A percentile compares a stretch with the other conserved stretches of the same genome.
phyloP scores from a whole-genome alignment of 2,888 invertebrate species.

The Eristalinus aeneus region DNA sequence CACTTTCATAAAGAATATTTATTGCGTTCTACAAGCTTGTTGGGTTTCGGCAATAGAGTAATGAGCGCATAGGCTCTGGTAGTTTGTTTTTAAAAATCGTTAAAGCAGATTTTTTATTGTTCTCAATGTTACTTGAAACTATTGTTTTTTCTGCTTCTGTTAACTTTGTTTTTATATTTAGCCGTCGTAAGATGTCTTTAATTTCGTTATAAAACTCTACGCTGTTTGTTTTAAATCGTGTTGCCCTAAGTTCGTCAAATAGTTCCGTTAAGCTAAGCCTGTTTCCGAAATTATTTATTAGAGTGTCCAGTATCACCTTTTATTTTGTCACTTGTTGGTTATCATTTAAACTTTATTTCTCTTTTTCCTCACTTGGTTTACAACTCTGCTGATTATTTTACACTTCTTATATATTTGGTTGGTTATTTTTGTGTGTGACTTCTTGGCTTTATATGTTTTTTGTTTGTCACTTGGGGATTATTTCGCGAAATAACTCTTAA shows the following conservation, averaged over 20 bases:
- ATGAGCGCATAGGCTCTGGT: background rate
- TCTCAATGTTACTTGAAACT: background rate
- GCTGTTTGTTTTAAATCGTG: background rate
- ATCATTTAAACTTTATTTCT: no score
- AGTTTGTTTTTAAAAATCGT: background rate
- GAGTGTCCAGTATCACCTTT: slow-evolving; percentile 9
- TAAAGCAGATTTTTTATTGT: background rate
- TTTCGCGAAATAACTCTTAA: background rate
- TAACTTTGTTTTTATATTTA: background rate
- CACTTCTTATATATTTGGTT: no score
- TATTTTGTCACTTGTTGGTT: background rate
- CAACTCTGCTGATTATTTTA: no score
- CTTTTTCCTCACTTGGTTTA: no score
- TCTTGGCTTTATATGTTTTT: no score
- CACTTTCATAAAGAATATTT: background rate
- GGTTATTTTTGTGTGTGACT: no score
- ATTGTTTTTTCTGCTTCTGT: background rate
- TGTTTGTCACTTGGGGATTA: no score
- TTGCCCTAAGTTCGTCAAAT: background rate
- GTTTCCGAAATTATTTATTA: background rate
- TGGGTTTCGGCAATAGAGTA: background rate
- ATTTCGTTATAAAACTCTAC: background rate
- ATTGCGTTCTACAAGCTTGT: background rate
- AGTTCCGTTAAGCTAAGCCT: slow-evolving; percentile 1
- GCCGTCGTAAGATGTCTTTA: background rate